These are phyloP conservation scores for Calephelis perditalis DNA, from an alignment of 2,888 invertebrate species.

Conservation along the genomic window DNA sequence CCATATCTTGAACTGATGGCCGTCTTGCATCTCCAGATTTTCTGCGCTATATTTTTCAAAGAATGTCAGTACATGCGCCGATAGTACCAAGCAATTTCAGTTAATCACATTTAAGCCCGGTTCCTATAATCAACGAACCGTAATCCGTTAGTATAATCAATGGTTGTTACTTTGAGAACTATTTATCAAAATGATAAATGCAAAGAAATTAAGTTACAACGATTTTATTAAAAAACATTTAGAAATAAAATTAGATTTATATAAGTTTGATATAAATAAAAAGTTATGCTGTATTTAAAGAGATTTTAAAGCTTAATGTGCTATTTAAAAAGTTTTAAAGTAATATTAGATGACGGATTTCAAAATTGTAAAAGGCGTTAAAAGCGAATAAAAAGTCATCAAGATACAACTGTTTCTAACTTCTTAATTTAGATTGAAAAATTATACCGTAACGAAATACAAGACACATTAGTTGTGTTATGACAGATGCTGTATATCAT, in stretches of 20 bases:
- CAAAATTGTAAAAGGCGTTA: constrained; percentile 14
- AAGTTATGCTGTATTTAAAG: too few species aligned
- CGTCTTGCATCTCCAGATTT: constrained; percentile 94
- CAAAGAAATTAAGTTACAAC: too few species aligned
- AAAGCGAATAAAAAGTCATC: constrained; percentile 34
- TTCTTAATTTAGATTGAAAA: constrained; percentile 38
- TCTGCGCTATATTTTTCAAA: constrained; percentile 79
- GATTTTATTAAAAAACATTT: too few species aligned
- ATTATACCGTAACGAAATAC: constrained; percentile 40
- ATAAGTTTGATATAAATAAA: too few species aligned
- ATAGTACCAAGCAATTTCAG: background rate
- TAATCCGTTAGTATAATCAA: too few species aligned
- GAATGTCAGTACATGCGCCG: constrained; percentile 11
- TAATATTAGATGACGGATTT: background rate
- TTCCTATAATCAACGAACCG: too few species aligned
- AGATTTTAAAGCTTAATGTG: too few species aligned
- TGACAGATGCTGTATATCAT: constrained; percentile 55
- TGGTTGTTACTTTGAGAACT: too few species aligned
- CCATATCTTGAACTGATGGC: constrained; percentile 93
- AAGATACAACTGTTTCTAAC: constrained; percentile 29
- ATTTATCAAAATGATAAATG: too few species aligned
- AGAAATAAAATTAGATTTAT: too few species aligned
- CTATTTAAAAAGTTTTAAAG: background rate
- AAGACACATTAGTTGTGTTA: constrained; percentile 52
- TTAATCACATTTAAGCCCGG: constrained; percentile 17